Conservation (phyloP, 2,888 invertebrate genomes). For the Drosophila stalkeri region DNA sequence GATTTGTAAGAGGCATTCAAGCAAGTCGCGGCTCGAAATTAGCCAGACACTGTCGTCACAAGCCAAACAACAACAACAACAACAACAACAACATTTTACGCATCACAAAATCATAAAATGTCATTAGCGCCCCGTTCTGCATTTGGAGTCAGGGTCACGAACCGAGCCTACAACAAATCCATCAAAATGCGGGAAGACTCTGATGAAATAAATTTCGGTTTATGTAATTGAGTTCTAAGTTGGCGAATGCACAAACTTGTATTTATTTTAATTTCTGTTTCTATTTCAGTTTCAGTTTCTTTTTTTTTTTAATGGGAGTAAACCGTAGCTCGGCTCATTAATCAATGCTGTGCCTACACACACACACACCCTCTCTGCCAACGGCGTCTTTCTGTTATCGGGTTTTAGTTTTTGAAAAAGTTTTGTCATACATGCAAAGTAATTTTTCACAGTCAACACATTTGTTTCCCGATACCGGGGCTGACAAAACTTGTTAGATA, state of each 20-base stretch:
- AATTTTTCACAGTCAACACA: conserved; percentile 74
- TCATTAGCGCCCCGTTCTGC: conserved; percentile 69
- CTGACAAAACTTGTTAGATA: conserved; percentile 42
- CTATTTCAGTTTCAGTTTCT: not conserved
- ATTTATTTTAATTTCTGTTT: conserved; percentile 10
- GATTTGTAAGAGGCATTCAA: conserved; percentile 60
- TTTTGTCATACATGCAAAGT: conserved; percentile 71
- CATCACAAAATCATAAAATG: conserved; percentile 74
- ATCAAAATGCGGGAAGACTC: conserved; percentile 75
- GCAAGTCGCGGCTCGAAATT: conserved; percentile 64
- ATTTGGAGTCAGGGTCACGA: conserved; percentile 2
- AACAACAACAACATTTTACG: conserved; percentile 69
- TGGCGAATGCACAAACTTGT: conserved; percentile 48
- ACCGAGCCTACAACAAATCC: conserved; percentile 61
- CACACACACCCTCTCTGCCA: conserved; percentile 13
- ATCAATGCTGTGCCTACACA: conserved; percentile 56
- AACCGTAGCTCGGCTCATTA: conserved; percentile 52
- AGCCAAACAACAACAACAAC: no score
- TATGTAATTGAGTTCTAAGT: conserved; percentile 76
- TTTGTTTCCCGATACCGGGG: conserved; percentile 34
- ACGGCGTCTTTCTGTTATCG: not conserved
- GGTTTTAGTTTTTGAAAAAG: conserved; percentile 59
- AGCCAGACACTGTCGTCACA: conserved; percentile 36
- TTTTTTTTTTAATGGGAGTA: conserved; percentile 3
- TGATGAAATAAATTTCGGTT: conserved; percentile 42